Conservation (phyloP, 2,888 invertebrate genomes). For the Cotesia congregata region DNA sequence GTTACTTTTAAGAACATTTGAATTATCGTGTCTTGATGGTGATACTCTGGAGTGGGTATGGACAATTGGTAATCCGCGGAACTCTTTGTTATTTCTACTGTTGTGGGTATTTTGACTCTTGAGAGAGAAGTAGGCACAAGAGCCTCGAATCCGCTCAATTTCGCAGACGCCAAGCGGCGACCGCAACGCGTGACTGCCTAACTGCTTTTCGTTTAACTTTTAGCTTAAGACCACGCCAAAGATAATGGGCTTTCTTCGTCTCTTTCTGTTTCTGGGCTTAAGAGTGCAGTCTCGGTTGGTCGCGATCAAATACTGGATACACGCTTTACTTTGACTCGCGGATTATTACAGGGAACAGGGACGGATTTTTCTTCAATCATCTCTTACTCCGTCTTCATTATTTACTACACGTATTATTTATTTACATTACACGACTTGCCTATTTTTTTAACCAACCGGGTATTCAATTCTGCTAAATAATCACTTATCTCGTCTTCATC, state of each 20-base stretch:
- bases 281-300: neutral
- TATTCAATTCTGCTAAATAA: too few species aligned
- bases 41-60: too few species aligned
- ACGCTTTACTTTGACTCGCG: conserved; percentile 11
- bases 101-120: neutral
- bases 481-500: too few species aligned
- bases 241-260: conserved; percentile 42
- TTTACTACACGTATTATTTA: too few species aligned
- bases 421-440: too few species aligned
- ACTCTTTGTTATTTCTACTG: neutral
- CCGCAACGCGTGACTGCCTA: conserved; percentile 70
- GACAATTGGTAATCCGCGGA: too few species aligned
- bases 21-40: too few species aligned
- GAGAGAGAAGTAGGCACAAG: neutral
- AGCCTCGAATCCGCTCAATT: conserved; percentile 57
- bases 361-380: conserved; percentile 17
- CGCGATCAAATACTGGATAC: conserved; percentile 13
- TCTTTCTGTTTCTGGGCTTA: conserved; percentile 16
- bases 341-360: conserved; percentile 1
- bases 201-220: conserved; percentile 65
- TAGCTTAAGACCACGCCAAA: conserved; percentile 48
- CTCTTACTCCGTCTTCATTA: too few species aligned
- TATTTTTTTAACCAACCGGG: too few species aligned
- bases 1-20: too few species aligned
- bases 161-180: conserved; percentile 58